Percentiles rank a stretch among this genome's conserved stretches.
These are phyloP conservation scores for Spodoptera frugiperda DNA, from an alignment of 1,140 invertebrate species.

Conservation along the genomic window DNA sequence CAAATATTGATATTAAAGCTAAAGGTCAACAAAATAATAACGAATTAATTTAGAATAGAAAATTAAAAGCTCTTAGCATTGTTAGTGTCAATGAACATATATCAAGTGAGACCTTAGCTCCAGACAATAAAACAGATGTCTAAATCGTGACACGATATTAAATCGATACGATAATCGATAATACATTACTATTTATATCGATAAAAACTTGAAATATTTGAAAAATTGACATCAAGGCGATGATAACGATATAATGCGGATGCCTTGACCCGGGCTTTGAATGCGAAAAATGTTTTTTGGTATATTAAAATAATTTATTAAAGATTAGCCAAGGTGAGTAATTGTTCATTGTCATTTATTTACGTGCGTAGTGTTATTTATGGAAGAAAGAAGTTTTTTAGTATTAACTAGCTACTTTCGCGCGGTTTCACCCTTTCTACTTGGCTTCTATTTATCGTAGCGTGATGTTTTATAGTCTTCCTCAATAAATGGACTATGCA, in stretches of 20 bases:
- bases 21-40: slow-evolving; percentile 3
- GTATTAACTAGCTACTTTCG: too few relatives aligned
- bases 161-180: slow-evolving; percentile 44
- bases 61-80: slow-evolving; percentile 9
- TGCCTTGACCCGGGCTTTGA: slow-evolving; percentile 32
- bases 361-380: not conserved
- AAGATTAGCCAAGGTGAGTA: slow-evolving; percentile 30
- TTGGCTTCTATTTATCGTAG: too few relatives aligned
- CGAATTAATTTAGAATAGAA: slow-evolving; percentile 4
- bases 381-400: not conserved
- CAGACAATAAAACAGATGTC: slow-evolving; percentile 38
- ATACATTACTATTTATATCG: slow-evolving; percentile 34
- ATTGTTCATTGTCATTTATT: slow-evolving; percentile 7
- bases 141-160: slow-evolving; percentile 45
- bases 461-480: too few relatives aligned
- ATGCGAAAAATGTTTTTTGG: slow-evolving; percentile 25
- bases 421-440: too few relatives aligned
- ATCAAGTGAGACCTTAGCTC: slow-evolving; percentile 18
- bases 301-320: slow-evolving; percentile 27
- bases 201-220: slow-evolving; percentile 45
- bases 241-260: slow-evolving; percentile 39
- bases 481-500: too few relatives aligned
- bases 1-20: not conserved
- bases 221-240: slow-evolving; percentile 46
- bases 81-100: not conserved